Percentiles rank a stretch among this genome's conserved stretches.
Evolutionary conservation across 2,113 vertebrate species (phyloP).

Genomic region (Falcunculus frontatus): DNA sequence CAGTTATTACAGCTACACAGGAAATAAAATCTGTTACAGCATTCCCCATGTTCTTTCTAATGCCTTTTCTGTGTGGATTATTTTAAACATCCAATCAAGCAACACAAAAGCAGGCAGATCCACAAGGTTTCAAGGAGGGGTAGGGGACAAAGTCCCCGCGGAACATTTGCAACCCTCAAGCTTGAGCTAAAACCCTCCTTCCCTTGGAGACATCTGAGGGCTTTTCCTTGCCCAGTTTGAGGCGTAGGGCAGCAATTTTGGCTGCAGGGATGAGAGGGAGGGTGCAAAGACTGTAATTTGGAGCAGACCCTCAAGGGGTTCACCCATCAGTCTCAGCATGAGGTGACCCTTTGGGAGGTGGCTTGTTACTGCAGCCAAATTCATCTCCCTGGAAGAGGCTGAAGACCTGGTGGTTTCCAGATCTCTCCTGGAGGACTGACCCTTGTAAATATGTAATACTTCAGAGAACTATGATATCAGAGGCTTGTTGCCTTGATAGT

Average conservation of each 20-base stretch:
- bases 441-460: background rate
- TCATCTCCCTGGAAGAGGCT: background rate
- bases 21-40: background rate
- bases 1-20: fast-evolving
- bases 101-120: background rate
- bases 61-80: background rate
- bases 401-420: background rate
- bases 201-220: background rate
- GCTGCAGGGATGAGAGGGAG: background rate
- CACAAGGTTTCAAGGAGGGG: background rate
- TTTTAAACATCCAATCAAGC: background rate
- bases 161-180: background rate
- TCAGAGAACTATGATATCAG: background rate
- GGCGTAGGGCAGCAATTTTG: background rate
- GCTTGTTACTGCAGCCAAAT: background rate
- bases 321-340: background rate
- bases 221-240: background rate
- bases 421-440: background rate
- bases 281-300: background rate
- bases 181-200: background rate
- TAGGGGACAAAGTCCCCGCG: fast-evolving
- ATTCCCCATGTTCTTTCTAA: background rate
- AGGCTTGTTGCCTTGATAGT: background rate
- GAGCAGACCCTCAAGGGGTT: background rate
- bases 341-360: background rate